Percentiles rank a stretch among this genome's conserved stretches.
Evolutionary conservation across 2,888 invertebrate genomes (phyloP).

Genomic region (Ochlodes sylvanus): DNA sequence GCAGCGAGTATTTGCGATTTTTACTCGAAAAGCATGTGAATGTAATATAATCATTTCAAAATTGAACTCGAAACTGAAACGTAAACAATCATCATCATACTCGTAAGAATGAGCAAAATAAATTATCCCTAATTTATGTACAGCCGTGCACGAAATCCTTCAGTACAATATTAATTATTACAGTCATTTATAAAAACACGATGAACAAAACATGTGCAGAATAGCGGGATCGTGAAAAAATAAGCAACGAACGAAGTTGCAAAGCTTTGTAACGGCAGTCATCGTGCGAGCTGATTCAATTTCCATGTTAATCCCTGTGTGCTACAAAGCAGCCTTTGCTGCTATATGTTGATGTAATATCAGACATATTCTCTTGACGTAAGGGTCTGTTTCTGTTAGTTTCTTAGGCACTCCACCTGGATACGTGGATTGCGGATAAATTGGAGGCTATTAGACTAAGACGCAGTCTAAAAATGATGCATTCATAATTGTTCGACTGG

Average conservation of each 20-base stretch:
- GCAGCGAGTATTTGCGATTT: no score
- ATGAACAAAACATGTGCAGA: conserved; percentile 11
- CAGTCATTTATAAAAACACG: neutral
- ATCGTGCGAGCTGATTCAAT: conserved; percentile 70
- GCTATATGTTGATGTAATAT: neutral
- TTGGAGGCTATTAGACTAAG: no score
- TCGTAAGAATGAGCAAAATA: no score
- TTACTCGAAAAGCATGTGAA: no score
- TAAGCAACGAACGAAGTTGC: conserved; percentile 47
- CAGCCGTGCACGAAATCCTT: conserved; percentile 9
- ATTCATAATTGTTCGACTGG: no score
- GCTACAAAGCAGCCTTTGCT: conserved; percentile 59
- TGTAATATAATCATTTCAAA: no score
- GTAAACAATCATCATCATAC: no score
- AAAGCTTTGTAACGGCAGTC: conserved; percentile 57
- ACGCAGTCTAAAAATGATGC: no score
- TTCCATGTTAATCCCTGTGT: conserved; percentile 70
- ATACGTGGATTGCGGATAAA: no score
- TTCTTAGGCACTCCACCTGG: no score
- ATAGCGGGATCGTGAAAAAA: conserved; percentile 15
- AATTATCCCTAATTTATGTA: neutral
- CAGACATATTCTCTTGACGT: conserved; percentile 36
- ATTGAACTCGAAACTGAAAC: no score
- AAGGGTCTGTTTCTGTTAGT: conserved; percentile 15
- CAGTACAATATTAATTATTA: conserved; percentile 3